Evolutionary conservation across 2,888 invertebrate species (phyloP).

Genomic region (Netelia melanura): DNA sequence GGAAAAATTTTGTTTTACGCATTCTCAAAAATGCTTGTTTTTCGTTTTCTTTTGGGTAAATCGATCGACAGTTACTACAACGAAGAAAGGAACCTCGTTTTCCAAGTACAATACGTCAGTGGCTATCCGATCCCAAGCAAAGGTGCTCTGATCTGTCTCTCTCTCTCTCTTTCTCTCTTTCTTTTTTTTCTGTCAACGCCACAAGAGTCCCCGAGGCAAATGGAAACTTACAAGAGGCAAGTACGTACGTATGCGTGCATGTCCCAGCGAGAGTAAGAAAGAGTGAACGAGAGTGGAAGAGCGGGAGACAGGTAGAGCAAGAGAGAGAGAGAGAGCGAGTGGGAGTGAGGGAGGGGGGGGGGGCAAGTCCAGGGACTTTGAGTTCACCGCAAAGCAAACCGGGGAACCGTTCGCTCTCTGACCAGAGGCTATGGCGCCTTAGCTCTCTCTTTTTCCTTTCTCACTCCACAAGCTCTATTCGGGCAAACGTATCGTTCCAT

Average conservation of each 20-base stretch:
- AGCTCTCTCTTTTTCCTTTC: constrained; percentile 64
- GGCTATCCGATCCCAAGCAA: constrained; percentile 64
- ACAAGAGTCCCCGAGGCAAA: constrained; percentile 65
- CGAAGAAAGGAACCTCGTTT: constrained; percentile 67
- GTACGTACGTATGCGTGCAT: constrained; percentile 46
- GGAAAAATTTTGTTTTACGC: too few relatives aligned
- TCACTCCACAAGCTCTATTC: constrained; percentile 22
- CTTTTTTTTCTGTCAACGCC: constrained; percentile 45
- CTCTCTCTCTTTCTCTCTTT: constrained; percentile 40
- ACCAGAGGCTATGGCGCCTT: constrained; percentile 33
- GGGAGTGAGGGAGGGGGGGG: background rate
- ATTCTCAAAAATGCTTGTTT: too few relatives aligned
- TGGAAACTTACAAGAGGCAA: constrained; percentile 66
- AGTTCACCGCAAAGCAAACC: constrained; percentile 54
- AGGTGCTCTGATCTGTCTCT: constrained; percentile 58
- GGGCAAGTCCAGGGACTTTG: constrained; percentile 72
- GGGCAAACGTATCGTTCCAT: constrained; percentile 23
- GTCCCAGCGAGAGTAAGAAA: constrained; percentile 57
- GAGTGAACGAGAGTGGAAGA: constrained; percentile 30
- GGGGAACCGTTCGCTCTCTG: constrained; percentile 50
- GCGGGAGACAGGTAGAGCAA: background rate
- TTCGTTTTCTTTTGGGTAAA: too few relatives aligned
- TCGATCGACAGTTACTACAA: too few relatives aligned
- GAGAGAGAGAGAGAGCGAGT: constrained; percentile 27
- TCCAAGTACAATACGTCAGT: constrained; percentile 72